Conservation (phyloP, 2,888 invertebrate species). For the Troglohyphantes excavatus region DNA sequence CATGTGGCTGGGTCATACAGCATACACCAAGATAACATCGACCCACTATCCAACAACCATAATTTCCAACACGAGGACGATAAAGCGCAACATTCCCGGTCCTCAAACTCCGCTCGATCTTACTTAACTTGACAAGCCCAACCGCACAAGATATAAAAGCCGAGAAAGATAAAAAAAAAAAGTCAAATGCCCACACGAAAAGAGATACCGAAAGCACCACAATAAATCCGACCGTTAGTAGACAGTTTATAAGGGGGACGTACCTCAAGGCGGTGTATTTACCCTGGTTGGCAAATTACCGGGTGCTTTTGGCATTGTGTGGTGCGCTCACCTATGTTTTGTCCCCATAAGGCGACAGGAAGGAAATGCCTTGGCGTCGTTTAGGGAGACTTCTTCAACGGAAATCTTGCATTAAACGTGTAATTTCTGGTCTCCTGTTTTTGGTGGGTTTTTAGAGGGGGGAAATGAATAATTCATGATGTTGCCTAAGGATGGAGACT, state of each 20-base stretch:
- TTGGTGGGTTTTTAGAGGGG: not conserved
- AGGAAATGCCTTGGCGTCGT: slow-evolving; percentile 20
- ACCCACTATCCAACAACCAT: not conserved
- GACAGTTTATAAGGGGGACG: not conserved
- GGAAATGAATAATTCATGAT: slow-evolving; percentile 23
- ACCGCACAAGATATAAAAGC: not conserved
- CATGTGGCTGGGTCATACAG: not conserved
- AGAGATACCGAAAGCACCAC: not conserved
- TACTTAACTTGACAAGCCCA: not conserved
- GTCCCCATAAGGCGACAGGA: slow-evolving; percentile 25
- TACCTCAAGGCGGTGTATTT: not conserved
- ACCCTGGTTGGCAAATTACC: slow-evolving; percentile 21
- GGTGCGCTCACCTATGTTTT: slow-evolving; percentile 15
- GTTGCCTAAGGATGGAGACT: not conserved
- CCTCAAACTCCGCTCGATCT: not conserved
- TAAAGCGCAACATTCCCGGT: not conserved
- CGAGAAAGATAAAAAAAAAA: too few relatives aligned
- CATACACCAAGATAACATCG: not conserved
- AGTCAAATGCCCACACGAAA: not conserved
- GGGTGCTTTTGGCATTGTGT: not conserved
- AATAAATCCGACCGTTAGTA: slow-evolving; percentile 38
- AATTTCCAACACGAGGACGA: not conserved
- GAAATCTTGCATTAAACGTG: slow-evolving; percentile 6
- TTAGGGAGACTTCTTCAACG: slow-evolving; percentile 15
- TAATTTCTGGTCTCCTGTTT: slow-evolving; percentile 3